Base-by-base conservation (phyloP, 1,140 invertebrate species). In the Zeugodacus cucurbitae region DNA sequence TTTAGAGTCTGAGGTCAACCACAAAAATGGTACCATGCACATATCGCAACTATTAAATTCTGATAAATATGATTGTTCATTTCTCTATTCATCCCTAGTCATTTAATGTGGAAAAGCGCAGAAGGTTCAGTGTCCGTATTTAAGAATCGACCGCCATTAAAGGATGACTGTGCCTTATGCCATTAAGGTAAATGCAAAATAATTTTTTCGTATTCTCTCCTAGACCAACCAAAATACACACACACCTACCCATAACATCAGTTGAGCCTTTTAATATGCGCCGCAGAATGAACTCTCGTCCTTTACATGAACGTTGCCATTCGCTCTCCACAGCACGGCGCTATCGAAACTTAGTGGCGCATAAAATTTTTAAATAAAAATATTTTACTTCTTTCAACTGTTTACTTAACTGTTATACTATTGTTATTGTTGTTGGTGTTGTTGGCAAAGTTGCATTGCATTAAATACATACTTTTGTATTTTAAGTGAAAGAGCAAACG, bases 331-430 rank as follows among this genome's bases (percentile, higher is more conserved):
- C 58, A n/a, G n/a, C n/a, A n/a, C n/a, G 22, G 10, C 58, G 58
- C 58, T 26, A 26, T 37, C 67, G 17, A n/a, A 37, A 74, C 17
- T 41, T 32, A 74, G 67, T 74, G 32, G 67, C 22, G 67, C 34
- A 74, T 74, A 41, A 22, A 74, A 74, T 34, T 74, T 74, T 74
- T 74, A 37, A 74, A 74, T 74, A 74, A 41, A 74, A 74, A 74
- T 74, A 74, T 74, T 74, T 74, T 74, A 17, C 34, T 22, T 37
- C 67, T 41, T 74, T 2, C 34, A 22, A 32, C 67, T 74, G 67
- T 74, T 74, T 74, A 74, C 67, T 41, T 74, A 34, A 17, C 17
- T 74, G 4, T 41, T 17, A 14, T 32, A 3, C 34, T 32, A 4
- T 64, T 64, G 3, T 6, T 32, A 3, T 32, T 67, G 58, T 26